Conservation (phyloP, 2,888 invertebrate species). For the Rhagonycha fulva region DNA sequence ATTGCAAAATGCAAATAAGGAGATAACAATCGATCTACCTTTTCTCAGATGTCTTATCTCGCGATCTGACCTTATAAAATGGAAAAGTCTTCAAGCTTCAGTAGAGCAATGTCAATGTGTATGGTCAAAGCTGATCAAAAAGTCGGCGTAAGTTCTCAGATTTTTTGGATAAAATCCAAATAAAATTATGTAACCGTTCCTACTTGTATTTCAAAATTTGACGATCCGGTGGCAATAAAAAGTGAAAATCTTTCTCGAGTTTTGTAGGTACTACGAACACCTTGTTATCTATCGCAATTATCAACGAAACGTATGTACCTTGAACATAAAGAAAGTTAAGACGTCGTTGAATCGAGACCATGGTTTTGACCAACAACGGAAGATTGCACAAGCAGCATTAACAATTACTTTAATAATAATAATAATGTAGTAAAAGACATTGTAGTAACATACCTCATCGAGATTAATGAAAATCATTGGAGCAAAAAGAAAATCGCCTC, state of each 20-base stretch:
- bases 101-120: background rate
- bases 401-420: background rate
- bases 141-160: background rate
- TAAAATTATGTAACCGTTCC: background rate
- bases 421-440: background rate
- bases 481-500: slow-evolving; percentile 29
- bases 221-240: background rate
- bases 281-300: background rate
- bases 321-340: background rate
- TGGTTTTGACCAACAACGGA: background rate
- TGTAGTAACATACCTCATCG: slow-evolving; percentile 8
- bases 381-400: background rate
- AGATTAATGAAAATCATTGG: slow-evolving; percentile 25
- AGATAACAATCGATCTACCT: background rate
- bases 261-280: background rate
- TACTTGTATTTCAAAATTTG: background rate
- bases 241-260: background rate
- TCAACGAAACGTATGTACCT: background rate
- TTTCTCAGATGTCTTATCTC: background rate
- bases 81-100: background rate
- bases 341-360: background rate
- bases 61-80: background rate
- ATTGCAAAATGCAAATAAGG: background rate
- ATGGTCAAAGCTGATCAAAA: background rate
- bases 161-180: background rate